Percentiles rank a stretch among this genome's conserved stretches.
Conservation (phyloP, 2,888 invertebrate species). For the Volucella bombylans region DNA sequence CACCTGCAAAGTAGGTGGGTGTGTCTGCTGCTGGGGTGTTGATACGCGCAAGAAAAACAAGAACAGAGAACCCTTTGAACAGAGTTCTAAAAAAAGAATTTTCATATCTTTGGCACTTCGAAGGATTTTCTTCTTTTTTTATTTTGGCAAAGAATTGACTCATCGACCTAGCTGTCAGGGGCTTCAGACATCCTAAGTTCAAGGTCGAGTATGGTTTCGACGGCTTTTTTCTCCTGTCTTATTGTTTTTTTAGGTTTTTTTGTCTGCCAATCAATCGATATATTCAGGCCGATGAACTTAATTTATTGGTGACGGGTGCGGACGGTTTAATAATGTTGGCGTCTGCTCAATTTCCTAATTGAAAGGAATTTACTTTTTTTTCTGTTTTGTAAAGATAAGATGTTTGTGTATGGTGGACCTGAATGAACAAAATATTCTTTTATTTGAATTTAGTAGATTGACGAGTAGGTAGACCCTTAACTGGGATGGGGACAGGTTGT, state of each 20-base stretch:
- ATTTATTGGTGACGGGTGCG: neutral
- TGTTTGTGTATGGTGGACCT: neutral
- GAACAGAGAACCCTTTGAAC: slow-evolving; percentile 21
- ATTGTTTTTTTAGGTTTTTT: neutral
- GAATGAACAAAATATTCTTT: too few species aligned
- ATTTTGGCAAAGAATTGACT: slow-evolving; percentile 1
- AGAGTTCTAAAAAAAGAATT: slow-evolving; percentile 19
- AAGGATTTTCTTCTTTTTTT: slow-evolving; percentile 7
- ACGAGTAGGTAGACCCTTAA: too few species aligned
- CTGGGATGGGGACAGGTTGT: too few species aligned
- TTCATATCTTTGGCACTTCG: neutral
- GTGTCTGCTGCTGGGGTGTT: neutral
- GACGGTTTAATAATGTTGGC: slow-evolving; percentile 8
- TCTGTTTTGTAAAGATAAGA: neutral
- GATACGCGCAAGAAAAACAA: neutral
- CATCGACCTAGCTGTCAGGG: neutral
- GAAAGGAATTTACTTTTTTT: neutral
- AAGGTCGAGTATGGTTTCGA: slow-evolving; percentile 19
- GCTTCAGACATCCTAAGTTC: slow-evolving; percentile 13
- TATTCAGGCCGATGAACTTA: slow-evolving; percentile 21
- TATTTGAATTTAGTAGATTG: too few species aligned
- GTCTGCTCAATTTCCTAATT: slow-evolving; percentile 39
- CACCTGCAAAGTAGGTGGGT: neutral
- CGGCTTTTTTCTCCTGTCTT: neutral
- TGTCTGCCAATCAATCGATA: slow-evolving; percentile 21